Evolutionary conservation across 2,888 invertebrate genomes (phyloP).

Genomic region (Hypsopygia costalis): DNA sequence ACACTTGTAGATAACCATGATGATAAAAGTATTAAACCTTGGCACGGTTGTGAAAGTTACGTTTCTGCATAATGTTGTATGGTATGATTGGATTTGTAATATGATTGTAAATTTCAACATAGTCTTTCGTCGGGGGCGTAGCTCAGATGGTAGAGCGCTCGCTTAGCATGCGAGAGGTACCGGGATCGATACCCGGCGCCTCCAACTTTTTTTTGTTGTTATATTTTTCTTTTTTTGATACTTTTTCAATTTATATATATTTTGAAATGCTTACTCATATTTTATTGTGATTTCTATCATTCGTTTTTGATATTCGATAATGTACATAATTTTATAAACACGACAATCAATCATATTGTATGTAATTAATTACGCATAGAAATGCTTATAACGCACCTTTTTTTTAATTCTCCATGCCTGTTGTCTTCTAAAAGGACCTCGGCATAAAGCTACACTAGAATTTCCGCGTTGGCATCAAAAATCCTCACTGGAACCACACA

Average conservation of each 20-base stretch:
- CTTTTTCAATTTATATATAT: too few relatives aligned
- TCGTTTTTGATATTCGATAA: too few relatives aligned
- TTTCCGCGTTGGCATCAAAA: too few relatives aligned
- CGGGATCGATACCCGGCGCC: constrained; percentile 80
- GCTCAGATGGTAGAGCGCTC: constrained; percentile 81
- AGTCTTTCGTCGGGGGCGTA: constrained; percentile 57
- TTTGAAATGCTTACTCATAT: too few relatives aligned
- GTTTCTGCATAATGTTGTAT: not conserved
- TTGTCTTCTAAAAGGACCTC: too few relatives aligned
- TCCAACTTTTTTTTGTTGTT: constrained; percentile 38
- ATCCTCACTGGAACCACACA: not conserved
- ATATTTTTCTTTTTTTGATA: constrained; percentile 2
- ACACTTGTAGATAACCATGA: constrained; percentile 19
- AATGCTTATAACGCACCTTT: too few relatives aligned
- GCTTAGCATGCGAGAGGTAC: constrained; percentile 81
- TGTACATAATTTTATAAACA: too few relatives aligned
- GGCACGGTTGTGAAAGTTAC: constrained; percentile 15
- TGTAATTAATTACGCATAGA: too few relatives aligned
- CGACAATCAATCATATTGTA: too few relatives aligned
- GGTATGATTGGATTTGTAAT: not conserved
- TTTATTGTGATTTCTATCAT: too few relatives aligned
- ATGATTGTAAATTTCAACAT: not conserved
- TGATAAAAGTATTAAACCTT: constrained; percentile 16
- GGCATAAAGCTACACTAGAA: too few relatives aligned
- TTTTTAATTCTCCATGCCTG: too few relatives aligned